Evolutionary conservation across 1,140 invertebrate genomes (phyloP).

Genomic region (Prorops nasuta): DNA sequence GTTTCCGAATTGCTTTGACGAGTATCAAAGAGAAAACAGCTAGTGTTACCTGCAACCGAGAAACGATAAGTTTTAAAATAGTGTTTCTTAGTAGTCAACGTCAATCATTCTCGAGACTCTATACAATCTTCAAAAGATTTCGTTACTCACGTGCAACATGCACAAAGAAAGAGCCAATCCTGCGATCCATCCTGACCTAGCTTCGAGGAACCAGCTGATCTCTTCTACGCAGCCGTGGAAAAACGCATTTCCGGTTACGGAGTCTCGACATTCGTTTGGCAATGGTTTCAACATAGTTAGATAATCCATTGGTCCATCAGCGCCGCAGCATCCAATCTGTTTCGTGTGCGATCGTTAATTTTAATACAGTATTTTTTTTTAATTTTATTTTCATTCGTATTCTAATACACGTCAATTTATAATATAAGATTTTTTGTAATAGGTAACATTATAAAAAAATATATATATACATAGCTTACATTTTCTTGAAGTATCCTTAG

Average conservation of each 20-base stretch:
- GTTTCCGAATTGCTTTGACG: slow-evolving; percentile 70
- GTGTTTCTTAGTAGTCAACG: no score
- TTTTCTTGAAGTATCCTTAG: slow-evolving; percentile 82
- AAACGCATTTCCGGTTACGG: slow-evolving; percentile 83
- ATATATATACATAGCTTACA: slow-evolving; percentile 57
- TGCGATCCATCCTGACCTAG: slow-evolving; percentile 79
- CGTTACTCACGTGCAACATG: slow-evolving; percentile 67
- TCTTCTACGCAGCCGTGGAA: slow-evolving; percentile 84
- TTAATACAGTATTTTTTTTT: no score
- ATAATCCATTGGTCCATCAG: slow-evolving; percentile 79
- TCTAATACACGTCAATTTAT: not conserved
- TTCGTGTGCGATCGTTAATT: slow-evolving; percentile 2
- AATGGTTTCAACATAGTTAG: slow-evolving; percentile 71
- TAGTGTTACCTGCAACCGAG: slow-evolving; percentile 62
- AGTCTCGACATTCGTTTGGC: slow-evolving; percentile 78
- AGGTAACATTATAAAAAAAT: not conserved
- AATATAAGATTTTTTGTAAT: not conserved
- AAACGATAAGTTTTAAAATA: no score
- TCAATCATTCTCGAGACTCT: no score
- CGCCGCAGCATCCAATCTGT: slow-evolving; percentile 84
- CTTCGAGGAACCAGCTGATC: slow-evolving; percentile 80
- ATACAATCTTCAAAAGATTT: no score
- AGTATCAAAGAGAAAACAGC: slow-evolving; percentile 66
- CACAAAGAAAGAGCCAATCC: slow-evolving; percentile 72
- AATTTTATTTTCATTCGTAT: no score